Evolutionary conservation across 2,113 vertebrate genomes (phyloP).

Genomic region (Alouatta palliata): DNA sequence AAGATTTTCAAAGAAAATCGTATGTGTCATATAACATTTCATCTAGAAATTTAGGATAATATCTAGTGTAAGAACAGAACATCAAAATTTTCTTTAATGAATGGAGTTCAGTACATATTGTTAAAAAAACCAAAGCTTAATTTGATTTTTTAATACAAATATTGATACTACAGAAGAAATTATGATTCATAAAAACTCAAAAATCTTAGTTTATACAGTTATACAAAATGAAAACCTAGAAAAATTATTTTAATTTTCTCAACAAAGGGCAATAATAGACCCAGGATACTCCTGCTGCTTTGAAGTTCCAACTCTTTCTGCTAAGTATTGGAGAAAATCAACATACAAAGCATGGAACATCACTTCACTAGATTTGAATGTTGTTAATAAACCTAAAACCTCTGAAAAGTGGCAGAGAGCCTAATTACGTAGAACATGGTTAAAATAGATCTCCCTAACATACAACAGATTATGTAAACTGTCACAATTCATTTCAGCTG

Average conservation of each 20-base stretch:
- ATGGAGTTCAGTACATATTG: background rate
- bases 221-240: background rate
- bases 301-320: background rate
- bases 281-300: background rate
- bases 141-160: background rate
- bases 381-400: background rate
- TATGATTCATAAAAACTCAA: background rate
- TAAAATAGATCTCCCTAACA: slow-evolving; percentile 24
- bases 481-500: slow-evolving; percentile 1
- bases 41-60: background rate
- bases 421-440: background rate
- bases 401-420: background rate
- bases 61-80: background rate
- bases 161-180: background rate
- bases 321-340: background rate
- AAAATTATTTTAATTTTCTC: background rate
- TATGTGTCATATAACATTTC: background rate
- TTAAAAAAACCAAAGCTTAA: background rate
- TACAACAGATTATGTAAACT: background rate
- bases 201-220: background rate
- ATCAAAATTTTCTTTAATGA: background rate
- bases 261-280: background rate
- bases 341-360: background rate
- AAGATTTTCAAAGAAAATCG: background rate
- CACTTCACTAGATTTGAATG: background rate